These are phyloP conservation scores for Pandion haliaetus DNA, from an alignment of 2,113 vertebrate species.

Conservation along the genomic window DNA sequence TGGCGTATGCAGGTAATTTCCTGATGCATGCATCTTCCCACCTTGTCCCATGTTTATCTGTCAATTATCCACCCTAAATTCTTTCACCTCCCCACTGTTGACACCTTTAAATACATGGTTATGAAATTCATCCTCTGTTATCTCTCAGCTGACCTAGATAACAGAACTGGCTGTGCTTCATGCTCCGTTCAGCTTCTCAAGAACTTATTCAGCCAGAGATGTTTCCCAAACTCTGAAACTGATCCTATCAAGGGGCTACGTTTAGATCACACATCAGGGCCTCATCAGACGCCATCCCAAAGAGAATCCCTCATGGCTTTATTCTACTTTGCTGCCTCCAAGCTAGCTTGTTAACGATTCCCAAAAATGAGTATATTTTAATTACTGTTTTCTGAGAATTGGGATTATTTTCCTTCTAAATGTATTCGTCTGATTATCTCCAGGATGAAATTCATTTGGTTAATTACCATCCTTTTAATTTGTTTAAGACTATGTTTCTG, in stretches of 20 bases:
- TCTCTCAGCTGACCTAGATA: neutral
- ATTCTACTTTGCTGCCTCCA: slow-evolving; percentile 1
- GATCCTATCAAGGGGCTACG: neutral
- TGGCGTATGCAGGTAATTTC: neutral
- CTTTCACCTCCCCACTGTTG: slow-evolving; percentile 12
- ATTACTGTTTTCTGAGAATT: slow-evolving; percentile 60
- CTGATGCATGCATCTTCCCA: neutral
- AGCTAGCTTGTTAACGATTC: slow-evolving; percentile 20
- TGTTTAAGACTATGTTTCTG: slow-evolving; percentile 47
- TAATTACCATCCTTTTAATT: slow-evolving; percentile 67
- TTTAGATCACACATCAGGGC: slow-evolving; percentile 9
- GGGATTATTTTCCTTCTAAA: slow-evolving; percentile 48
- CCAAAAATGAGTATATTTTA: slow-evolving; percentile 39
- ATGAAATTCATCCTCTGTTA: neutral
- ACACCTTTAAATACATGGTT: neutral
- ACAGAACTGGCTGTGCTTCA: neutral
- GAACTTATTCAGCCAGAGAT: neutral
- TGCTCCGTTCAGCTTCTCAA: neutral
- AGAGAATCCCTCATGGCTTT: neutral
- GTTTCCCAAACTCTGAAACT: neutral
- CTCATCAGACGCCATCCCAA: neutral
- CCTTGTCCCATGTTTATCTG: neutral
- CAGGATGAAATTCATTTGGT: slow-evolving; percentile 60
- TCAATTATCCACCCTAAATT: slow-evolving; percentile 36
- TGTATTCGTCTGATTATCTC: slow-evolving; percentile 50